Conservation (phyloP, 2,113 vertebrate species). For the Polyodon spathula region DNA sequence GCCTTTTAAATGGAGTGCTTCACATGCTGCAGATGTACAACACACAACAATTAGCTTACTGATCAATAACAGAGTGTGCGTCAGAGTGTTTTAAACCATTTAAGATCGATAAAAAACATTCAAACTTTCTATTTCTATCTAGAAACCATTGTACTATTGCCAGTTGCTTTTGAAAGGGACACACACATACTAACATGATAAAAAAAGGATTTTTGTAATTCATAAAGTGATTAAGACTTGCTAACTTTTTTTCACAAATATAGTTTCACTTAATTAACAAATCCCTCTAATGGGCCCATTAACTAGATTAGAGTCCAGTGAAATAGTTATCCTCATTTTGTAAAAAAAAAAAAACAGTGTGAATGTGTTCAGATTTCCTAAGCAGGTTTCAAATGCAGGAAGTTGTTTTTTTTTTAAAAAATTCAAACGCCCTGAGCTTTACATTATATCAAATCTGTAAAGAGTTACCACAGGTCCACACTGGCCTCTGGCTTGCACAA, state of each 20-base stretch:
- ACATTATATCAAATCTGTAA: conserved; percentile 44
- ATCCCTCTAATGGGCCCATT: conserved; percentile 4
- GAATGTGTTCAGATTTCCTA: conserved; percentile 17
- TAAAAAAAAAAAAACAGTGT: too few species aligned
- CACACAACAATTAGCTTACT: conserved; percentile 19
- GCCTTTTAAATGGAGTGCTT: background rate
- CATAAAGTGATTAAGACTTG: background rate
- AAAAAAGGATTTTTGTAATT: background rate
- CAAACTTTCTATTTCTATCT: conserved; percentile 18
- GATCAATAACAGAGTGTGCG: conserved; percentile 38
- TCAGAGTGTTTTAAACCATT: conserved; percentile 23
- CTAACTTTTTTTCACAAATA: background rate
- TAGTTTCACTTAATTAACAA: conserved; percentile 13
- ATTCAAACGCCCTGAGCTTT: conserved; percentile 53
- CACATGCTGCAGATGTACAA: background rate
- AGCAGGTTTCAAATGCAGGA: conserved; percentile 55
- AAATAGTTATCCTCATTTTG: conserved; percentile 41
- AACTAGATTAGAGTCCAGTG: conserved; percentile 40
- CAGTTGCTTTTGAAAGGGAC: background rate
- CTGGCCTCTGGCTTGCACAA: conserved; percentile 58
- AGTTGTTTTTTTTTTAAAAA: conserved; percentile 44
- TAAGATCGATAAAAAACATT: conserved; percentile 24
- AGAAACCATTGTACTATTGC: conserved; percentile 23
- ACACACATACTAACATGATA: background rate
- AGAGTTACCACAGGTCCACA: conserved; percentile 22